Evolutionary conservation across 2,797 vertebrate species (phyloP).

Genomic region (Setipinna tenuifilis): DNA sequence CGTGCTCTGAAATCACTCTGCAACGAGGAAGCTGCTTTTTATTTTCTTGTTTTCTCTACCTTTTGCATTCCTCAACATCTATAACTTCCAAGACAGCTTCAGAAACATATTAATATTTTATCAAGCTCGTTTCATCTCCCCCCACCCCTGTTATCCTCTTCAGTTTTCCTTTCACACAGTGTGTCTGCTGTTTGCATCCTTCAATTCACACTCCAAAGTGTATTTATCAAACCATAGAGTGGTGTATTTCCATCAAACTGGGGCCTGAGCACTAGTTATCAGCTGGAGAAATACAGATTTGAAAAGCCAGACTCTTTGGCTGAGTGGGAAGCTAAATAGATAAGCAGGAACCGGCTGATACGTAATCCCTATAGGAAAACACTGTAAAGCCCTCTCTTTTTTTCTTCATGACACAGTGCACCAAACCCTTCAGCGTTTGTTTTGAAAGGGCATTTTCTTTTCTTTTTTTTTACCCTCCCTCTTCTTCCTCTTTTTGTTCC

Average conservation of each 20-base stretch:
- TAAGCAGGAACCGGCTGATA: slow-evolving; percentile 41
- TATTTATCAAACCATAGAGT: neutral
- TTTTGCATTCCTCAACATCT: neutral
- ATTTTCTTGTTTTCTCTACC: neutral
- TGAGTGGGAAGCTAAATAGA: slow-evolving; percentile 34
- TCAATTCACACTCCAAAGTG: neutral
- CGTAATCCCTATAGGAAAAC: slow-evolving; percentile 42
- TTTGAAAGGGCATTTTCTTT: slow-evolving; percentile 46
- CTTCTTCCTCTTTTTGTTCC: neutral
- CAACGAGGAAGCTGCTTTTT: slow-evolving; percentile 29
- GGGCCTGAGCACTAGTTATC: slow-evolving; percentile 38
- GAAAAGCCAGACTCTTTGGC: slow-evolving; percentile 27
- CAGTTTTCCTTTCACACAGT: neutral
- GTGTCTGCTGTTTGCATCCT: neutral
- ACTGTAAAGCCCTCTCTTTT: slow-evolving; percentile 46
- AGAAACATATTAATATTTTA: slow-evolving; percentile 11
- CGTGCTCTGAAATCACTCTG: slow-evolving; percentile 36
- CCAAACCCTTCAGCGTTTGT: slow-evolving; percentile 39
- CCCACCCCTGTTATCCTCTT: neutral
- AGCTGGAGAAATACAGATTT: slow-evolving; percentile 42
- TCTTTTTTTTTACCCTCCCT: slow-evolving; percentile 11
- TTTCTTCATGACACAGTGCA: slow-evolving; percentile 46
- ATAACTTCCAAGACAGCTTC: slow-evolving; percentile 6
- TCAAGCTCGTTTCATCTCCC: neutral
- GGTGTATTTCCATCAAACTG: slow-evolving; percentile 33